These are phyloP conservation scores for Myotis davidii DNA, from an alignment of 2,113 vertebrate species.

Conservation along the genomic window DNA sequence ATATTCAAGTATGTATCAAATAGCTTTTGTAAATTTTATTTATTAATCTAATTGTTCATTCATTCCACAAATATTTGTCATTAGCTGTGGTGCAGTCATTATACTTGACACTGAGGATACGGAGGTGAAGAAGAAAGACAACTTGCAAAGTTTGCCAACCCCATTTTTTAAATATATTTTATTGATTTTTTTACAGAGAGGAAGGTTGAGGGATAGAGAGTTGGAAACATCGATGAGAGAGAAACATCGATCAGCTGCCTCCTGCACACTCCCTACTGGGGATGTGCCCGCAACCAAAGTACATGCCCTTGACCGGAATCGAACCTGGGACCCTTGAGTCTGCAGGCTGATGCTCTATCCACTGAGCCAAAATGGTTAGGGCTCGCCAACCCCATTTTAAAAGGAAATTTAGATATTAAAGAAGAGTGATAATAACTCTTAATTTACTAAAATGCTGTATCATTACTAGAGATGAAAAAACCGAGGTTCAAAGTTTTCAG, in stretches of 20 bases:
- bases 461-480: background rate
- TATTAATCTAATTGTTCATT: background rate
- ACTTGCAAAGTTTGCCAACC: background rate
- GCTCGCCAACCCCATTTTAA: background rate
- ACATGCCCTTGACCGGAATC: no score
- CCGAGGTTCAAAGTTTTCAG: background rate
- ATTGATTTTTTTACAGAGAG: no score
- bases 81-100: background rate
- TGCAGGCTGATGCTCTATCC: no score
- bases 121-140: background rate
- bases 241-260: no score
- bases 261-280: no score
- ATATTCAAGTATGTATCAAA: slow-evolving; percentile 1
- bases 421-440: background rate
- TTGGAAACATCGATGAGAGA: no score
- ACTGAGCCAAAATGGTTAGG: no score
- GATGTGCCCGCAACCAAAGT: no score
- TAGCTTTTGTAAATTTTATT: background rate
- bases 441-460: background rate
- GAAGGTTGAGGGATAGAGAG: no score
- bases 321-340: no score
- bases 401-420: background rate
- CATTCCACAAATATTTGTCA: background rate
- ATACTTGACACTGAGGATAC: background rate
- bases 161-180: background rate